Evolutionary conservation across 2,888 invertebrate species (phyloP).

Genomic region (Euzetes globulus): DNA sequence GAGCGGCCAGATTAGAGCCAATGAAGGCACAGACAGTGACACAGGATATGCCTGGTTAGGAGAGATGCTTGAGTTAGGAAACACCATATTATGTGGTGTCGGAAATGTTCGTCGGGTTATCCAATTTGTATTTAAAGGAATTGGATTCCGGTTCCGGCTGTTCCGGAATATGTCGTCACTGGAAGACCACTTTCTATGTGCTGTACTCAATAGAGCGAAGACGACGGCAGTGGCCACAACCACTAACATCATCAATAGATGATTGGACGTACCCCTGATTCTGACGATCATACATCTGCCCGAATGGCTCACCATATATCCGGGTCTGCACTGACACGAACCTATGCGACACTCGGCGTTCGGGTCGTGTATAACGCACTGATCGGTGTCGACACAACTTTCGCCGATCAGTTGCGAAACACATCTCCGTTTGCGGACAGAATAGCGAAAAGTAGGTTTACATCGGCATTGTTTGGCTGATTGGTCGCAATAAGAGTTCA

Average conservation of each 20-base stretch:
- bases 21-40: neutral
- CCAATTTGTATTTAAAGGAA: neutral
- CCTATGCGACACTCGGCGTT: slow-evolving; percentile 21
- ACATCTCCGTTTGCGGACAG: neutral
- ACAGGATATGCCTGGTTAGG: neutral
- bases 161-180: neutral
- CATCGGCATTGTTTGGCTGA: neutral
- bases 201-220: slow-evolving; percentile 17
- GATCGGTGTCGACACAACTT: neutral
- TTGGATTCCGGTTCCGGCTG: neutral
- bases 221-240: slow-evolving; percentile 11
- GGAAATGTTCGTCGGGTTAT: neutral
- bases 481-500: slow-evolving; percentile 4
- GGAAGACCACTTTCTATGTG: slow-evolving; percentile 12
- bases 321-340: slow-evolving; percentile 22
- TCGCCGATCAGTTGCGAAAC: slow-evolving; percentile 19
- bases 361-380: slow-evolving; percentile 3
- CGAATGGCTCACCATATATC: neutral
- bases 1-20: slow-evolving; percentile 8
- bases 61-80: neutral
- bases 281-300: neutral
- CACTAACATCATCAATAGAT: slow-evolving; percentile 12
- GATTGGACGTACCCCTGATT: neutral
- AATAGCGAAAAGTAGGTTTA: neutral
- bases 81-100: slow-evolving; percentile 7